phyloP scores from a whole-genome alignment of 2,888 invertebrate species.

The Tinea trinotella region DNA sequence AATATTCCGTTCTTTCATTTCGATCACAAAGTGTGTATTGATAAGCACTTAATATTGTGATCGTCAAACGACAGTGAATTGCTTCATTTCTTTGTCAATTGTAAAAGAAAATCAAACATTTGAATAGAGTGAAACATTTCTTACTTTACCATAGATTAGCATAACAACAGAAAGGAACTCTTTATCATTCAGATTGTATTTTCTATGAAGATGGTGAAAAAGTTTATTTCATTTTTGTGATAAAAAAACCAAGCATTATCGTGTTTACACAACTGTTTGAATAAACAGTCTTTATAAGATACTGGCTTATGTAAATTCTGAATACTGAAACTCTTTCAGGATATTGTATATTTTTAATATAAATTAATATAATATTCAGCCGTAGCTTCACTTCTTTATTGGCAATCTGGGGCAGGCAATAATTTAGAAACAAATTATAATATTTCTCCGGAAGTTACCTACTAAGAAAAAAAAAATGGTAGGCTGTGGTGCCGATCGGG shows the following conservation, averaged over 20 bases:
- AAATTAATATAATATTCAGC: neutral
- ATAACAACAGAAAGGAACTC: slow-evolving; percentile 16
- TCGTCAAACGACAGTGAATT: neutral
- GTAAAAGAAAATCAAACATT: neutral
- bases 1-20: too few relatives aligned
- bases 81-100: neutral
- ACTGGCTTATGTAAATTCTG: slow-evolving; percentile 5
- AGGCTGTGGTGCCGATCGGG: too few relatives aligned
- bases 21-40: too few relatives aligned
- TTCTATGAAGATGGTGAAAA: neutral
- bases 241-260: neutral
- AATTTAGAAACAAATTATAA: too few relatives aligned
- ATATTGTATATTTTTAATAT: neutral
- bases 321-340: neutral
- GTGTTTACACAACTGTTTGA: neutral
- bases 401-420: too few relatives aligned
- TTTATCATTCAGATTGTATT: slow-evolving; percentile 17
- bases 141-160: slow-evolving; percentile 11
- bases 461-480: too few relatives aligned
- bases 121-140: slow-evolving; percentile 5
- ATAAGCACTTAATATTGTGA: too few relatives aligned
- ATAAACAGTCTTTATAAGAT: slow-evolving; percentile 8
- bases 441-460: too few relatives aligned
- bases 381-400: too few relatives aligned
- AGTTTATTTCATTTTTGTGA: neutral